Percentiles rank a stretch among this genome's conserved stretches.
phyloP scores from a whole-genome alignment of 2,113 vertebrate species.

The Pseudorhombus dupliciocellatus region DNA sequence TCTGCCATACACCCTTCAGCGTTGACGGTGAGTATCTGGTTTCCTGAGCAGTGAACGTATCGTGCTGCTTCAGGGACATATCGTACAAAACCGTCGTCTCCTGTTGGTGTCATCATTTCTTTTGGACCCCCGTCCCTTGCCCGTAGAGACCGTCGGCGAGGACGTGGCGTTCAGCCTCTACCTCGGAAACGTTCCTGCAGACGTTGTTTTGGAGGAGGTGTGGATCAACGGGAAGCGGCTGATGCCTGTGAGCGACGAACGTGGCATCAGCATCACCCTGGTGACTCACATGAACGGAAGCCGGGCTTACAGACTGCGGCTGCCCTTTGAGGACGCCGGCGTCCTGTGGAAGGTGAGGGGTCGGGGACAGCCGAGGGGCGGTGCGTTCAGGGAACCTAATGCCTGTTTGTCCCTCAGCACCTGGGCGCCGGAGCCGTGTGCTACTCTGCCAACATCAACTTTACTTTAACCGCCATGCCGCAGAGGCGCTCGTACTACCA shows the following conservation, averaged over 20 bases:
- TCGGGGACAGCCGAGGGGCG: too few species aligned
- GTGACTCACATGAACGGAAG: conserved; percentile 47
- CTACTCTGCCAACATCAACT: conserved; percentile 58
- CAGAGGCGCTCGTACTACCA: conserved; percentile 52
- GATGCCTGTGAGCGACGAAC: not conserved
- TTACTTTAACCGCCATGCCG: conserved; percentile 56
- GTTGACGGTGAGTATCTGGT: conserved; percentile 45
- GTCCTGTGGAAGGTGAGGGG: conserved; percentile 57
- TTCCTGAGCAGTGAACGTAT: not conserved
- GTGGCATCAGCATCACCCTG: conserved; percentile 14
- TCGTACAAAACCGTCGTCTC: too few species aligned
- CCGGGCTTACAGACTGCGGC: conserved; percentile 29
- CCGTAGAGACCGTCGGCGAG: conserved; percentile 43
- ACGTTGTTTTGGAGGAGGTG: conserved; percentile 57
- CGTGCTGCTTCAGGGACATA: too few species aligned
- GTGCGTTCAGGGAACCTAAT: too few species aligned
- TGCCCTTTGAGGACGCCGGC: conserved; percentile 43
- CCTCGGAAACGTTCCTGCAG: conserved; percentile 64
- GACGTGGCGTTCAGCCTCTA: conserved; percentile 54
- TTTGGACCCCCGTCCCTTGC: not conserved
- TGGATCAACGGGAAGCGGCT: conserved; percentile 51
- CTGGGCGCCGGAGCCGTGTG: conserved; percentile 57
- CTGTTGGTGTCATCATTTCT: not conserved
- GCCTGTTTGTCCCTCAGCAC: conserved; percentile 48
- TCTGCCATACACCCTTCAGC: conserved; percentile 45